Base-by-base conservation (phyloP, 2,113 vertebrate genomes). In the Xiphophorus maculatus region DNA sequence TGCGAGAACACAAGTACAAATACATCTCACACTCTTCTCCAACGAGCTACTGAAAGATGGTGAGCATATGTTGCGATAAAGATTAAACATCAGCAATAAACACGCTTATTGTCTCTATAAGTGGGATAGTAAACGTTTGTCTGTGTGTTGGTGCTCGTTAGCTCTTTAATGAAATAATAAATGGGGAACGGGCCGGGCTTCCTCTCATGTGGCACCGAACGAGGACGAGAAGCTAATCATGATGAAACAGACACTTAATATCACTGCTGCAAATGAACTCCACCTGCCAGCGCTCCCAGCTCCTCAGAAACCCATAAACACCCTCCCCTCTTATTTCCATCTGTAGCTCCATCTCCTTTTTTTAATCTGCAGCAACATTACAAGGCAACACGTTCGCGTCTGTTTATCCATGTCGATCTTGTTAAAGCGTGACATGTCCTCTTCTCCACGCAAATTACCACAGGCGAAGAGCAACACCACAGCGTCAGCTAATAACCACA, bases 361-460 rank as follows among this genome's bases (percentile, higher is more conserved):
- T 44, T 33, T 82, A 73, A 82, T 83, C 85, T 80, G 71, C 75
- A n/a, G 63, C 90, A 81, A 77, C 80, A 75, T 66, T 73, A 73
- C 65, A 40, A 58, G 51, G 51, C 51, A 58, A 25, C 51, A 61
- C 35, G 2, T 74, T 63, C 6, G 35, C 54, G 83, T 84, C 83
- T 68, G 86, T 84, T 89, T 87, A 87, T 89, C 86, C 83, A 67
- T 92, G 91, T 92, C 91, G 88, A 75, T 92, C 91, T 80, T 90
- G 86, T 94, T 93, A 93, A 92, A 93, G 81, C 89, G 84, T 93
- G 90, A 92, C 92, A 90, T 93, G 93, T 93, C 84, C 84, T 69
- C 81, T 90, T 89, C 87, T 86, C 79, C 87, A 88, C 91, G 89
- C 89, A 91, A 86, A 92, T 91, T 90, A 92, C 82, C 44, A 1